A percentile compares a stretch with the other conserved stretches of the same genome.
Conservation (phyloP, 2,888 invertebrate genomes). For the Teinopalpus imperialis region DNA sequence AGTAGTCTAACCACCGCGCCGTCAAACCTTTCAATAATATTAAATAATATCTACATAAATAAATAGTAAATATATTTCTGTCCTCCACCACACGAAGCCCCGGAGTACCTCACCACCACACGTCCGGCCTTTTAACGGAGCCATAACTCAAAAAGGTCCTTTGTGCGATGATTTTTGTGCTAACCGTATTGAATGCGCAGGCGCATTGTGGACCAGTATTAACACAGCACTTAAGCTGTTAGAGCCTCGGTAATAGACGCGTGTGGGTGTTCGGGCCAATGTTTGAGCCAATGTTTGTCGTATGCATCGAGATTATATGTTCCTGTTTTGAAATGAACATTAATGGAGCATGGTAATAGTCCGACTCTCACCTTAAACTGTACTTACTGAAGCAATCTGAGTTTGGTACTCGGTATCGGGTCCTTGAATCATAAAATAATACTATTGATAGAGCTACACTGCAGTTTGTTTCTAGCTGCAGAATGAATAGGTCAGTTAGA, state of each 20-base stretch:
- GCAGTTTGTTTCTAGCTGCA: too few species aligned
- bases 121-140: slow-evolving; percentile 58
- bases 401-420: too few species aligned
- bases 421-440: too few species aligned
- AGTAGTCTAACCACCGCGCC: too few species aligned
- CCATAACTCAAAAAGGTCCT: slow-evolving; percentile 51
- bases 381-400: too few species aligned
- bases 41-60: too few species aligned
- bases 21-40: too few species aligned
- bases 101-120: slow-evolving; percentile 42
- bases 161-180: slow-evolving; percentile 54
- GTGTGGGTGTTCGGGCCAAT: slow-evolving; percentile 48
- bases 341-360: background rate
- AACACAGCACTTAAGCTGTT: slow-evolving; percentile 70
- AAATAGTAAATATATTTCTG: too few species aligned
- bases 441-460: too few species aligned
- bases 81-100: slow-evolving; percentile 10
- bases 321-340: slow-evolving; percentile 6
- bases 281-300: slow-evolving; percentile 26
- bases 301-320: slow-evolving; percentile 31
- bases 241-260: slow-evolving; percentile 47
- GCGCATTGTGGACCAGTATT: slow-evolving; percentile 52
- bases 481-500: too few species aligned
- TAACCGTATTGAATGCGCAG: slow-evolving; percentile 53
- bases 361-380: too few species aligned